Base-by-base conservation (phyloP, 2,797 vertebrate genomes). In the Typhlichthys eigenmanni region DNA sequence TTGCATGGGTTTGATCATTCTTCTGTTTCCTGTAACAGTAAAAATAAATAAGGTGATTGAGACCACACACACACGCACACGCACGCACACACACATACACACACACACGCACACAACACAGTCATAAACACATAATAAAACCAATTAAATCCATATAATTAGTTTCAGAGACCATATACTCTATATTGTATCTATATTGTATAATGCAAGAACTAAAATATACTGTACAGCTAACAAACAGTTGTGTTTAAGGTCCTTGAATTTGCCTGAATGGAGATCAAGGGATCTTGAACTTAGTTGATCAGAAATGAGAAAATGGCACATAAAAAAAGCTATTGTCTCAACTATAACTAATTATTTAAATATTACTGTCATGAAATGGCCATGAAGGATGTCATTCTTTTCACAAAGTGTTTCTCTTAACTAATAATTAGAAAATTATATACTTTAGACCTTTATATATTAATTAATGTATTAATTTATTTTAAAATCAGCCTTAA, bases 11-110 rank as follows among this genome's bases (percentile, higher is more conserved):
- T n/a, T 9, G 38, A 56, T 64, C 54, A 56, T 43, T 58, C 17
- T 57, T 64, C 62, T 48, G 47, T 43, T 58, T 65, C 63, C 55
- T 65, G 63, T 46, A 58, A 65, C 45, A 1, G n/a, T 11, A n/a
- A 53, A 12, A 52, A 43, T 29, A 62, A 53, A 45, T 52, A 19
- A 19, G 14, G 13, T 17, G 49, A 45, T 43, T 48, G n/a, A 13
- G n/a, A 13, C 46, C 46, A 13, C 2, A 47, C 46, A 47, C 2
- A 32, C 13, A 13, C 10, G n/a, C 47, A 48, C 4, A 9, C 46
- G 5, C 13, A 8, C 46, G 5, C 2, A 4, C 46, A 47, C 13
- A 47, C 46, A 47, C 46, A 48, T 3, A 13, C 46, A 12, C 2
- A 47, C 0, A 54, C 54, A 46, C 11, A 32, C 13, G 13, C 10